phyloP scores from a whole-genome alignment of 2,888 invertebrate species.

The Sphecodes monilicornis region DNA sequence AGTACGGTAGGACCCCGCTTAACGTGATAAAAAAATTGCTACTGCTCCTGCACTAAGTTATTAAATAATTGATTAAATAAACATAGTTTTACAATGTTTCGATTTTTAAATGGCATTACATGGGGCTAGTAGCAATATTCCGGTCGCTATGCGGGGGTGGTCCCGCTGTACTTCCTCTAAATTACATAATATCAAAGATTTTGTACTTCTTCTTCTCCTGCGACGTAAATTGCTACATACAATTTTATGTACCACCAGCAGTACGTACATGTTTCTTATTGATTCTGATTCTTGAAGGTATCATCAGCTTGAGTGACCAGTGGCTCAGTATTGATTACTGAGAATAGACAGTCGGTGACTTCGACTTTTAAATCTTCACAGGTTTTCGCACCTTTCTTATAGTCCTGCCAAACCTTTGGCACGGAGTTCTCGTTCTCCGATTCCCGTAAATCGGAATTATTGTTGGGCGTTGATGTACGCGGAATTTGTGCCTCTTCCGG shows the following conservation, averaged over 20 bases:
- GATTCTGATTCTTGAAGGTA: conserved; percentile 29
- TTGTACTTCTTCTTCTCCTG: conserved; percentile 11
- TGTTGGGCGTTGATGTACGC: conserved; percentile 40
- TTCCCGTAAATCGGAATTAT: conserved; percentile 52
- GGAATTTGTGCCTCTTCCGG: conserved; percentile 36
- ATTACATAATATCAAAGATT: conserved; percentile 31
- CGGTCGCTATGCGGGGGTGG: not conserved
- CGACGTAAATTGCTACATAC: conserved; percentile 31
- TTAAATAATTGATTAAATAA: not conserved
- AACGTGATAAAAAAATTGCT: not conserved
- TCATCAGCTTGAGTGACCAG: conserved; percentile 31
- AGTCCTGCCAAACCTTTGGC: conserved; percentile 73
- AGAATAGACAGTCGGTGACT: conserved; percentile 62
- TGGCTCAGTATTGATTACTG: conserved; percentile 48
- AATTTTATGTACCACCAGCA: conserved; percentile 35
- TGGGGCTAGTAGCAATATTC: not conserved
- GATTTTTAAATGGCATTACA: not conserved
- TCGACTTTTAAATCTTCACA: conserved; percentile 53
- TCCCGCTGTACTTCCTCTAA: conserved; percentile 14
- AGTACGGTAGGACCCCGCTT: not conserved
- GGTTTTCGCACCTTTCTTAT: conserved; percentile 47
- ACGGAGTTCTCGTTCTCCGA: conserved; percentile 67
- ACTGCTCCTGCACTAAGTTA: not conserved
- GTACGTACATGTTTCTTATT: conserved; percentile 30
- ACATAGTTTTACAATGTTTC: not conserved